These are phyloP conservation scores for Chamaetylas fuelleborni DNA, from an alignment of 2,113 vertebrate genomes.

Conservation along the genomic window DNA sequence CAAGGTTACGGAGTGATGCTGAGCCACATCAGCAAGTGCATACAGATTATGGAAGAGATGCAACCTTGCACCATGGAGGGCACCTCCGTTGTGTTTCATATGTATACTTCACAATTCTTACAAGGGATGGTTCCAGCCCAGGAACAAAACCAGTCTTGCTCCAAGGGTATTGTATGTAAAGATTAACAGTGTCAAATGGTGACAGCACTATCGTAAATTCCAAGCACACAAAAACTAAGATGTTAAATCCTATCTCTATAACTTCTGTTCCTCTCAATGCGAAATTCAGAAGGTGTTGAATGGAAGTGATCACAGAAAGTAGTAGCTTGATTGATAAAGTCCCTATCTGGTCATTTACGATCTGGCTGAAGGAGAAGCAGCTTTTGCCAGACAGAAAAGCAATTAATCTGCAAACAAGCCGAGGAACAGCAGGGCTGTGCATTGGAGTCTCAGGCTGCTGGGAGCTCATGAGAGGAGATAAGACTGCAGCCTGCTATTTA, in stretches of 20 bases:
- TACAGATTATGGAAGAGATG: neutral
- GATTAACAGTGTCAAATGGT: slow-evolving; percentile 64
- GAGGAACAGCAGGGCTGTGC: slow-evolving; percentile 93
- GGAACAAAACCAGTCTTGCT: slow-evolving; percentile 53
- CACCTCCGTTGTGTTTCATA: neutral
- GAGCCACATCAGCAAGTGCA: neutral
- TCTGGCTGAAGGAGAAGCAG: slow-evolving; percentile 93
- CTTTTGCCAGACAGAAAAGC: slow-evolving; percentile 97
- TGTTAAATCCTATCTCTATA: slow-evolving; percentile 66
- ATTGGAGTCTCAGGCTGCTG: slow-evolving; percentile 88
- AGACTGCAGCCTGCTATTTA: slow-evolving; percentile 97
- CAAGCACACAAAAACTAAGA: slow-evolving; percentile 65
- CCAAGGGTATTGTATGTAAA: slow-evolving; percentile 63
- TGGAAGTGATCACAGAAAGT: slow-evolving; percentile 80
- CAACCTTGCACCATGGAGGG: neutral
- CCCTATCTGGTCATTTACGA: slow-evolving; percentile 99
- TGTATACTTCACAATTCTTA: slow-evolving; percentile 40
- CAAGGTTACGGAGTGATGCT: neutral
- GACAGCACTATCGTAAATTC: slow-evolving; percentile 59
- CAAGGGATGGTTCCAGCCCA: slow-evolving; percentile 34
- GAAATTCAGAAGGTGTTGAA: slow-evolving; percentile 78
- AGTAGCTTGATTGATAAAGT: slow-evolving; percentile 95
- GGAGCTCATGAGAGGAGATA: slow-evolving; percentile 93
- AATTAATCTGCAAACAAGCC: slow-evolving; percentile 99
- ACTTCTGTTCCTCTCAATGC: slow-evolving; percentile 70